Conservation (phyloP, 2,113 vertebrate species). For the Argyrosomus japonicus region DNA sequence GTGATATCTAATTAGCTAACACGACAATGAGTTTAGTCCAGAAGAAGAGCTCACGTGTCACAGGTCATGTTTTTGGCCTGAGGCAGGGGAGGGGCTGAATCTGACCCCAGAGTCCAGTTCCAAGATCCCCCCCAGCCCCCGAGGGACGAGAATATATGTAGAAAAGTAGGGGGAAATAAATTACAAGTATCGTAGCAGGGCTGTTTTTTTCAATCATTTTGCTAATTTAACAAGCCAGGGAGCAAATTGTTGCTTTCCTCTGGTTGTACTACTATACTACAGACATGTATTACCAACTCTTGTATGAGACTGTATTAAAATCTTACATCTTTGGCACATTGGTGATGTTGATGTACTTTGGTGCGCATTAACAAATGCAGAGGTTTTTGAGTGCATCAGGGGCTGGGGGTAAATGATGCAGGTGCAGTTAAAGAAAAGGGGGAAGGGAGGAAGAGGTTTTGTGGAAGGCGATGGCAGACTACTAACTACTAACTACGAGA, state of each 20-base stretch:
- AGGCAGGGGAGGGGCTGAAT: conserved; percentile 56
- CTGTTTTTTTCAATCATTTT: not conserved
- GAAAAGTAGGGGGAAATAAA: not conserved
- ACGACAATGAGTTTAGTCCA: conserved; percentile 32
- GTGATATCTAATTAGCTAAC: conserved; percentile 59
- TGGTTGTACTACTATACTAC: not conserved
- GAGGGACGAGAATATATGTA: not conserved
- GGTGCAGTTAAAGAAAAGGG: not conserved
- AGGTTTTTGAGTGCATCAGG: not conserved
- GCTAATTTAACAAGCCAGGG: not conserved
- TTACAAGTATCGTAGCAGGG: not conserved
- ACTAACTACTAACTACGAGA: too few relatives aligned
- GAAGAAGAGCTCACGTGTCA: conserved; percentile 56
- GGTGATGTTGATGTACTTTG: not conserved
- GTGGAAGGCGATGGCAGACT: too few relatives aligned
- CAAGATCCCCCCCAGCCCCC: conserved; percentile 25
- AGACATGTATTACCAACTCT: too few relatives aligned
- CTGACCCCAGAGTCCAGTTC: conserved; percentile 56
- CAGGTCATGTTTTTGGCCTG: conserved; percentile 59
- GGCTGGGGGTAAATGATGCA: not conserved
- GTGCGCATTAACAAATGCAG: not conserved
- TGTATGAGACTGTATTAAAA: not conserved
- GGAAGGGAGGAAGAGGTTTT: not conserved
- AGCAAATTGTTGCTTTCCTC: not conserved
- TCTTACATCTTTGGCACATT: not conserved